A percentile compares a stretch with the other conserved stretches of the same genome.
These are phyloP conservation scores for Rhinolophus ferrumequinum DNA, from an alignment of 2,113 vertebrate species.

Conservation along the genomic window DNA sequence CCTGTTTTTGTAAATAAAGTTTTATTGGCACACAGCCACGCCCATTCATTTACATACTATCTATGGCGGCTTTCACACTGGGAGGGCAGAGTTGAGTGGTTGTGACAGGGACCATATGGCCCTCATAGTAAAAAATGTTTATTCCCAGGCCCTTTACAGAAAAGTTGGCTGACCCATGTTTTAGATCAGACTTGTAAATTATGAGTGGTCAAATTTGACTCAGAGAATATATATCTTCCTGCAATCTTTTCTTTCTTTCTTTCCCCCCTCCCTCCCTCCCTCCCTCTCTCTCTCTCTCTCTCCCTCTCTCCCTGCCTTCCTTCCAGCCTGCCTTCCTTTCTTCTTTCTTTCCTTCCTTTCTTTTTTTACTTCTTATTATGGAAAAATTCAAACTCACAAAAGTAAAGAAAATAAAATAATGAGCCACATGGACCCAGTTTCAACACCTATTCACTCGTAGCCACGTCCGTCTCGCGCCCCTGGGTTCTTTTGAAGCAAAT, in stretches of 20 bases:
- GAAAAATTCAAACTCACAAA: background rate
- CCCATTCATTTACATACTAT: background rate
- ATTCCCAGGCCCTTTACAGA: background rate
- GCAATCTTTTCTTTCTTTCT: background rate
- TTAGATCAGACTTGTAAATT: background rate
- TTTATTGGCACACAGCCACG: background rate
- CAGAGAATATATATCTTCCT: background rate
- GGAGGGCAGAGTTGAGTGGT: background rate
- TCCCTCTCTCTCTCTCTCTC: too few species aligned
- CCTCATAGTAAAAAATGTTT: background rate
- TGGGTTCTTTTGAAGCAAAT: background rate
- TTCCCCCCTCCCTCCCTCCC: too few species aligned
- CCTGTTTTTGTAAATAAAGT: conserved; percentile 30
- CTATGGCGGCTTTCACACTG: background rate
- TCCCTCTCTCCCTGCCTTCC: accelerated
- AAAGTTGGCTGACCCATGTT: background rate
- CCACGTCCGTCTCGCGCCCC: background rate
- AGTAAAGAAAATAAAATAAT: conserved; percentile 3
- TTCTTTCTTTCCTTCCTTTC: background rate
- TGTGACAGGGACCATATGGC: background rate
- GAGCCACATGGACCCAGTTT: background rate
- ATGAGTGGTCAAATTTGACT: background rate
- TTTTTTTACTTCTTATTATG: background rate
- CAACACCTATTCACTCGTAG: background rate
- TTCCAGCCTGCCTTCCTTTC: too few species aligned